Evolutionary conservation across 2,797 vertebrate species (phyloP), one percentile per base, ranked within the genome.

Genomic region (Acipenser transmontanus): DNA sequence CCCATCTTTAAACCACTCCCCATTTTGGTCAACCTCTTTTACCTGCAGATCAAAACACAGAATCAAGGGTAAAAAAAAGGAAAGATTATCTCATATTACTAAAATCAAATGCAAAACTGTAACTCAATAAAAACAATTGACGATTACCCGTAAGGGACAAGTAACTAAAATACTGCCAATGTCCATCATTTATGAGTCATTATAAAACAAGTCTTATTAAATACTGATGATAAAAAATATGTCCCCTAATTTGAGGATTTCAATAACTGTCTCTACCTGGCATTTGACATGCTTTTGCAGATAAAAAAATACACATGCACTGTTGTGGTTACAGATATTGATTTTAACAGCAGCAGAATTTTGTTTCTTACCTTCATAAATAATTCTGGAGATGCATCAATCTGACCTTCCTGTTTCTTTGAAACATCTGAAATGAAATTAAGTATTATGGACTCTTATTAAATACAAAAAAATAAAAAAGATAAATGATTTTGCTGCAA

Each of bases 1-100:
- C 71, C 95, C 95, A 73, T 99, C 97, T 85, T 91, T 95, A 85
- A 94, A 98, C 96, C 96, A 99, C 5, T 98, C 95, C 70, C 90
- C 93, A 80, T 76, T 93, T 83, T 95, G 92, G 69, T 99, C 96
- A 78, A 97, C 92, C 67, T 99, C 97, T 85, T 89, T 97, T 67
- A 97, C 93, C 96, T 98, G 69, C 48, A 67, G n/a, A 66, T 51
- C 17, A 34, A 50, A 12, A 49, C 8, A 49, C 8, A 49, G 8
- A 6, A 12, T 57, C 7, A 14, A 1, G 14, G 54, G 12, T 11
- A 11, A 57, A 0, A 34, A 34, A 11, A 7, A 57, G 54, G 54
- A 11, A 14, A 57, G 54, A 13, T 11, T 4, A 7, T 9, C 54
- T 57, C 9, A 11, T 57, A 11, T 11, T n/a, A 34, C 34, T 34